A percentile compares a stretch with the other conserved stretches of the same genome.
These are phyloP conservation scores for Spheniscus humboldti DNA, from an alignment of 2,797 vertebrate genomes.

Conservation along the genomic window DNA sequence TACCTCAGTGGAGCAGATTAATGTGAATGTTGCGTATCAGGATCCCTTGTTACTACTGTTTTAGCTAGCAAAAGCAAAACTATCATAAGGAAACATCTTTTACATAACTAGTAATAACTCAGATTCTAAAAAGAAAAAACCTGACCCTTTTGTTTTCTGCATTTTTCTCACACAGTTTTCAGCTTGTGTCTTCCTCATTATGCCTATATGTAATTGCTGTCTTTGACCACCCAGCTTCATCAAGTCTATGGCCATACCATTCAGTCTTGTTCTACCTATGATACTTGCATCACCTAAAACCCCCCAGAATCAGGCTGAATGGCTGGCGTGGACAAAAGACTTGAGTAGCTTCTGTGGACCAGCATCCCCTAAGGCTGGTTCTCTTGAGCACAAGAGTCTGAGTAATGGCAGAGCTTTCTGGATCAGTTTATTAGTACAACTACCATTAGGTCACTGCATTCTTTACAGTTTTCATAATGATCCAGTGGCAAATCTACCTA, in stretches of 20 bases:
- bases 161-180: neutral
- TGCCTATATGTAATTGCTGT: rapidly evolving
- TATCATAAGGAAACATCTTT: neutral
- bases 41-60: neutral
- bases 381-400: neutral
- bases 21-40: neutral
- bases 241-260: neutral
- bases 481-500: neutral
- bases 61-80: neutral
- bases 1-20: neutral
- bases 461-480: neutral
- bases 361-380: neutral
- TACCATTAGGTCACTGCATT: neutral
- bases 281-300: neutral
- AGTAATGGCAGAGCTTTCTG: neutral
- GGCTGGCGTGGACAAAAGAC: neutral
- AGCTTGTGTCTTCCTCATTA: neutral
- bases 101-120: neutral
- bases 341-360: neutral
- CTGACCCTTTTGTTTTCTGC: neutral
- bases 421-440: neutral
- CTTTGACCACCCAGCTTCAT: neutral
- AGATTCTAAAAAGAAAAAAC: neutral
- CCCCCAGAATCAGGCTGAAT: neutral
- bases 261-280: neutral